Evolutionary conservation across 1,140 invertebrate genomes (phyloP).

Genomic region (Pissodes strobi): DNA sequence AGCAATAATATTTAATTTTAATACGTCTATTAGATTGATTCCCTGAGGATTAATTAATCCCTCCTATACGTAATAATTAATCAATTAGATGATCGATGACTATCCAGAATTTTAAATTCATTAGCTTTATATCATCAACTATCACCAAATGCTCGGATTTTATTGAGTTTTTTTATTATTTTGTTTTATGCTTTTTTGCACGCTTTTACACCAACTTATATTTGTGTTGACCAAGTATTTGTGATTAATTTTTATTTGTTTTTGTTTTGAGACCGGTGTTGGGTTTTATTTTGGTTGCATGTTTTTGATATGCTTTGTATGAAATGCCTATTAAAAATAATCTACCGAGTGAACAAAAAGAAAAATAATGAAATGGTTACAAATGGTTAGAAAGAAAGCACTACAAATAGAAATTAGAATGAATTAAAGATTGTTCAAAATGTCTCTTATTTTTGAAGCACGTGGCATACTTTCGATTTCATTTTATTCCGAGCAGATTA

Average conservation of each 20-base stretch:
- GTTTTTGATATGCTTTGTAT: background rate
- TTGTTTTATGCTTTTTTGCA: conserved; percentile 4
- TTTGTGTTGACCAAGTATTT: conserved; percentile 16
- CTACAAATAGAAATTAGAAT: too few relatives aligned
- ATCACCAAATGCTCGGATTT: background rate
- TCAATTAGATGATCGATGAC: too few relatives aligned
- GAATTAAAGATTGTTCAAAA: too few relatives aligned
- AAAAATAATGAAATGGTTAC: conserved; percentile 24
- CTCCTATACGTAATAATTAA: too few relatives aligned
- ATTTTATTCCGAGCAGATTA: too few relatives aligned
- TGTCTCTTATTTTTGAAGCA: too few relatives aligned
- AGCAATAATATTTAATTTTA: too few relatives aligned
- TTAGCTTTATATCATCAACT: conserved; percentile 8
- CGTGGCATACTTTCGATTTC: too few relatives aligned
- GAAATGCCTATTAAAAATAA: conserved; percentile 5
- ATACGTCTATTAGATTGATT: too few relatives aligned
- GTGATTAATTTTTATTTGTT: conserved; percentile 21
- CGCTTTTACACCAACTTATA: conserved; percentile 23
- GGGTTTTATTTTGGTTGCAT: background rate
- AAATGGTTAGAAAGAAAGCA: too few relatives aligned
- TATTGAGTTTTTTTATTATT: background rate
- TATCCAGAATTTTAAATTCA: conserved; percentile 10
- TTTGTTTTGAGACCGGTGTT: background rate
- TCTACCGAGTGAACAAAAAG: conserved; percentile 2
- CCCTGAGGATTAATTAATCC: too few relatives aligned